Evolutionary conservation across 2,113 vertebrate genomes (phyloP).

Genomic region (cat (Felis catus)): F.catus_Fca126_mat1.0 CM031428.1:53437501-53438000

Average conservation of each 20-base stretch:
- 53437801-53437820: background rate
- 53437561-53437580: background rate
- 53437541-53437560: background rate
- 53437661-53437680: background rate
- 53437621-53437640: background rate
- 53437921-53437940: background rate
- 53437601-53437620: background rate
- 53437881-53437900: background rate
- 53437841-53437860: background rate
- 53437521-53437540: background rate
- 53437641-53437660: background rate
- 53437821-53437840: background rate
- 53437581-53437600: background rate
- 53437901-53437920: background rate
- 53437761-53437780: background rate
- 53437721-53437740: background rate
- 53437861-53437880: background rate
- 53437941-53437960: fast-evolving
- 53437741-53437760: background rate
- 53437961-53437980: background rate
- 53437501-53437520: background rate
- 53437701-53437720: background rate
- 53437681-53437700: background rate
- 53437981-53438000: background rate
- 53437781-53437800: background rate